Conservation (phyloP, 2,113 vertebrate species). For the Tenebrosternarchus preto region DNA sequence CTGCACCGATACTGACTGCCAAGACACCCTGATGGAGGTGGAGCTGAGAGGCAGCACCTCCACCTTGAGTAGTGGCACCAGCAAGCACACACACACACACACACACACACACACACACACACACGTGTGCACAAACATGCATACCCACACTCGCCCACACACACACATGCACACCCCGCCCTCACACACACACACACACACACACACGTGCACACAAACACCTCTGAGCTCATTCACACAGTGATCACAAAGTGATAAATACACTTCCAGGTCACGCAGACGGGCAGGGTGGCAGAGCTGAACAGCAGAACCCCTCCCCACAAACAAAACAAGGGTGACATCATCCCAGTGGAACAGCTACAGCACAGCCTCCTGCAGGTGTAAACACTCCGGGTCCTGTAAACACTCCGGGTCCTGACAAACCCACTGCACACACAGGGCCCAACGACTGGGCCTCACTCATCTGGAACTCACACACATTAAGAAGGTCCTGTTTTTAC, state of each 20-base stretch:
- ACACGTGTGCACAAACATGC: neutral
- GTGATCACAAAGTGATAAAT: conserved; percentile 11
- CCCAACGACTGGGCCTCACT: neutral
- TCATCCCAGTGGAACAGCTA: neutral
- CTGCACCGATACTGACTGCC: conserved; percentile 88
- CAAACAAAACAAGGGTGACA: neutral
- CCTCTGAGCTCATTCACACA: conserved; percentile 20
- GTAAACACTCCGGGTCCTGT: too few species aligned
- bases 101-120: conserved; percentile 2
- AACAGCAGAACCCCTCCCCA: conserved; percentile 3
- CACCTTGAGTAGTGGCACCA: conserved; percentile 87
- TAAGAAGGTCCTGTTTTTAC: neutral
- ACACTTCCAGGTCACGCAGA: neutral
- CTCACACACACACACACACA: neutral
- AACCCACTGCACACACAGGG: neutral
- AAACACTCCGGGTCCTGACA: too few species aligned
- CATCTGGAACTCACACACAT: too few species aligned
- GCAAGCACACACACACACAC: neutral
- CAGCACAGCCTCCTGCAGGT: neutral
- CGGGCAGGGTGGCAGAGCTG: neutral
- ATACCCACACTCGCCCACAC: neutral
- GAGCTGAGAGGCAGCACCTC: conserved; percentile 88
- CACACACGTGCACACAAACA: neutral
- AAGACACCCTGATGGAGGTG: conserved; percentile 85
- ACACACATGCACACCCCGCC: neutral